Conservation (phyloP, 2,113 vertebrate species). For the Triplophysa tibetana region DNA sequence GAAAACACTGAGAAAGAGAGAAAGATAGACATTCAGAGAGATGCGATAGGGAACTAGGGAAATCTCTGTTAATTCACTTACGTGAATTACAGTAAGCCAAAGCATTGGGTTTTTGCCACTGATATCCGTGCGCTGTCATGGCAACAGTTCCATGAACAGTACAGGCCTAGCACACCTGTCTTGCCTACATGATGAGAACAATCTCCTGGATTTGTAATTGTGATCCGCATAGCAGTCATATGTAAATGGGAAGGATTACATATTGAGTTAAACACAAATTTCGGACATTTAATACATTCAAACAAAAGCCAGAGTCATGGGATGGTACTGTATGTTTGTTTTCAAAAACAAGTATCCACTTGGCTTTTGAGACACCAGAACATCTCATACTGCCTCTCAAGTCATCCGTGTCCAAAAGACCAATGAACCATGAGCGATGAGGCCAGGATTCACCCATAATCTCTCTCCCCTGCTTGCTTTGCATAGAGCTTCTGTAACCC, state of each 20-base stretch:
- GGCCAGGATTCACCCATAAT: not conserved
- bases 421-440: not conserved
- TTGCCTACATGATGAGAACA: not conserved
- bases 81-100: conserved; percentile 36
- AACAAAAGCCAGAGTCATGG: not conserved
- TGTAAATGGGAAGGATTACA: not conserved
- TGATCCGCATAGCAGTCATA: not conserved
- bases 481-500: not conserved
- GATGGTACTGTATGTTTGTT: conserved; percentile 7
- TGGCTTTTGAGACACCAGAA: conserved; percentile 16
- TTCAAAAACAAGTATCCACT: conserved; percentile 17
- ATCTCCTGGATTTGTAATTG: not conserved
- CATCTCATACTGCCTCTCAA: not conserved
- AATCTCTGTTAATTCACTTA: conserved; percentile 26
- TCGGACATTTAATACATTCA: not conserved
- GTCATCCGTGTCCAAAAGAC: conserved; percentile 4
- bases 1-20: not conserved
- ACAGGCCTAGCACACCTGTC: not conserved
- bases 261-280: not conserved
- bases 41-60: not conserved
- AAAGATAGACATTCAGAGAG: not conserved
- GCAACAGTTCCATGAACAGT: conserved; percentile 8
- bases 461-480: not conserved
- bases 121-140: not conserved
- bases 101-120: not conserved